Evolutionary conservation across 2,113 vertebrate genomes (phyloP).

Genomic region (Lophura nycthemera): DNA sequence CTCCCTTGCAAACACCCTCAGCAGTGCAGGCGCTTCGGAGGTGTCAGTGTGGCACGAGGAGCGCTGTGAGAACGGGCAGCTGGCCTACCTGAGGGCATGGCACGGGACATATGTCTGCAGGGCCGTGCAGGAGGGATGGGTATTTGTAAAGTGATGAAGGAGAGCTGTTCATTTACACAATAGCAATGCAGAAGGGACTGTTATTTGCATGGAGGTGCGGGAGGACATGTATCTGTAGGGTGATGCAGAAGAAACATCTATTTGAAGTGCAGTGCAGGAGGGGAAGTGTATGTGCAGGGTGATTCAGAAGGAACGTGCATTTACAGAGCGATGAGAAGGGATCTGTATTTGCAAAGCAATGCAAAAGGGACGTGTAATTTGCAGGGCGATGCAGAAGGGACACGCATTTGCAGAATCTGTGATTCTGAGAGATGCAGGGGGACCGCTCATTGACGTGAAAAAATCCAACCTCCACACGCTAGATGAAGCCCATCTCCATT

Average conservation of each 20-base stretch:
- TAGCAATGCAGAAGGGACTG: too few relatives aligned
- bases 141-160: too few relatives aligned
- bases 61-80: conserved; percentile 13
- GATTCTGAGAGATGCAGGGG: background rate
- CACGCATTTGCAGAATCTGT: too few relatives aligned
- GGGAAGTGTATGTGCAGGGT: background rate
- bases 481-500: background rate
- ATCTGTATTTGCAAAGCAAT: background rate
- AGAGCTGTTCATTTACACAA: too few relatives aligned
- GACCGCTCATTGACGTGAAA: background rate
- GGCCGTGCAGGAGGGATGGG: background rate
- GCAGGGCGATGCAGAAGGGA: background rate
- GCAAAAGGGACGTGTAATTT: background rate
- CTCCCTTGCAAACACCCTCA: background rate
- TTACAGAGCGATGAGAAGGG: background rate
- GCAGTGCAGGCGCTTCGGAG: background rate
- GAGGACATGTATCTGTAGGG: too few relatives aligned
- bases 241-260: background rate
- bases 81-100: conserved; percentile 15
- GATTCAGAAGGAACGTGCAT: background rate
- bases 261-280: background rate
- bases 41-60: background rate
- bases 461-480: background rate
- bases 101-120: background rate
- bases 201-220: background rate